These are phyloP conservation scores for Megalurothrips usitatus DNA, from an alignment of 2,888 invertebrate genomes.

Conservation along the genomic window DNA sequence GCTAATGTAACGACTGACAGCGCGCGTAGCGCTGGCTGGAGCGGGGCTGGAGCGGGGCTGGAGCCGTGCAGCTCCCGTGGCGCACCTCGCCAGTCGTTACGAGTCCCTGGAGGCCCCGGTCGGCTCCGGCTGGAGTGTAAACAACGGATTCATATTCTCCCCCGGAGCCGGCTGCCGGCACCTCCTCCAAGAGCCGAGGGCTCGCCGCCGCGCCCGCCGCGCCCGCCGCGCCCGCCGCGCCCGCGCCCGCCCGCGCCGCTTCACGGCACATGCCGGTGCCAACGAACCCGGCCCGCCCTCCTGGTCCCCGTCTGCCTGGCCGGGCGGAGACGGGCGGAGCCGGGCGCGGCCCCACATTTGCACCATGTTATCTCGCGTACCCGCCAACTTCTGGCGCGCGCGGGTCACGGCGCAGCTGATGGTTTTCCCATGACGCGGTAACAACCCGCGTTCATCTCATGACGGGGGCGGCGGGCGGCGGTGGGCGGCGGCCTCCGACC, in stretches of 20 bases:
- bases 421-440: neutral
- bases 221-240: neutral
- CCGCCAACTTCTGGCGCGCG: neutral
- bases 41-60: no score
- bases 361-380: no score
- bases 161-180: neutral
- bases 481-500: neutral
- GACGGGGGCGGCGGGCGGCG: neutral
- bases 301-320: no score
- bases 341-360: no score
- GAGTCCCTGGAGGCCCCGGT: constrained; percentile 1
- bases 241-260: neutral
- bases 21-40: neutral
- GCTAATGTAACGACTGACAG: constrained; percentile 24
- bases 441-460: neutral
- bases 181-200: no score
- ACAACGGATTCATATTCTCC: constrained; percentile 23
- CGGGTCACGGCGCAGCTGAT: neutral
- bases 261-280: no score
- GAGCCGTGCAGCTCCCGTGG: no score
- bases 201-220: neutral
- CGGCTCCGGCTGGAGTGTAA: neutral
- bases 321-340: no score
- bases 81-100: neutral
- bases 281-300: no score